Percentiles rank a stretch among this genome's conserved stretches.
Conservation (phyloP, 2,113 vertebrate species). For the Corythornis cristatus region DNA sequence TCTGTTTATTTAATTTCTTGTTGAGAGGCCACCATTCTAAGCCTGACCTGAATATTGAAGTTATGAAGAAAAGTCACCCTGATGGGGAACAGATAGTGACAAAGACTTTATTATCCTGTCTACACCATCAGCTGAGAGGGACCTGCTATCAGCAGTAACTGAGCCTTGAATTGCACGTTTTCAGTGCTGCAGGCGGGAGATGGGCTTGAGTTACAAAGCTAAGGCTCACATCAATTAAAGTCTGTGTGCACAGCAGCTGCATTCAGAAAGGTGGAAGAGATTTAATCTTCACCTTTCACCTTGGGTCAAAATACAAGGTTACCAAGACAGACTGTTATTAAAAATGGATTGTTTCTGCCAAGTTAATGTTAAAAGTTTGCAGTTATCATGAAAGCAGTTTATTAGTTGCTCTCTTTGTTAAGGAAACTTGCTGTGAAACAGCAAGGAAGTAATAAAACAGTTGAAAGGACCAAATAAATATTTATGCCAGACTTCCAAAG, state of each 20-base stretch:
- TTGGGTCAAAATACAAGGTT: constrained; percentile 77
- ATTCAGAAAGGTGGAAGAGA: constrained; percentile 77
- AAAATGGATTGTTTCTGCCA: constrained; percentile 69
- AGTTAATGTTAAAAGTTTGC: constrained; percentile 60
- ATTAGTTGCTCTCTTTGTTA: constrained; percentile 25
- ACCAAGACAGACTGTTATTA: constrained; percentile 71
- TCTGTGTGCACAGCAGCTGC: constrained; percentile 78
- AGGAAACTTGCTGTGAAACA: constrained; percentile 14
- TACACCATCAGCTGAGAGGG: constrained; percentile 64
- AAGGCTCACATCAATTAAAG: constrained; percentile 74
- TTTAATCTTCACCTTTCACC: constrained; percentile 81
- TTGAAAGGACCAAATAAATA: constrained; percentile 44
- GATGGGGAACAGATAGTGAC: constrained; percentile 68
- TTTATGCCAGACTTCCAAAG: not conserved
- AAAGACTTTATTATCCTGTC: constrained; percentile 79
- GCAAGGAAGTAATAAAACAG: constrained; percentile 45
- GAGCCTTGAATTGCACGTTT: constrained; percentile 76
- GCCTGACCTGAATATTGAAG: constrained; percentile 45
- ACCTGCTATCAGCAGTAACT: constrained; percentile 77
- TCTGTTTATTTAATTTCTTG: not conserved
- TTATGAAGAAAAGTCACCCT: constrained; percentile 53
- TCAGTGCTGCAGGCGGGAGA: constrained; percentile 70
- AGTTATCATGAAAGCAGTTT: not conserved
- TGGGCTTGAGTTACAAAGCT: constrained; percentile 77
- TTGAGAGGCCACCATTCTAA: constrained; percentile 21